Evolutionary conservation across 1,140 invertebrate genomes (phyloP).

Genomic region (Drosophila suzukii): DNA sequence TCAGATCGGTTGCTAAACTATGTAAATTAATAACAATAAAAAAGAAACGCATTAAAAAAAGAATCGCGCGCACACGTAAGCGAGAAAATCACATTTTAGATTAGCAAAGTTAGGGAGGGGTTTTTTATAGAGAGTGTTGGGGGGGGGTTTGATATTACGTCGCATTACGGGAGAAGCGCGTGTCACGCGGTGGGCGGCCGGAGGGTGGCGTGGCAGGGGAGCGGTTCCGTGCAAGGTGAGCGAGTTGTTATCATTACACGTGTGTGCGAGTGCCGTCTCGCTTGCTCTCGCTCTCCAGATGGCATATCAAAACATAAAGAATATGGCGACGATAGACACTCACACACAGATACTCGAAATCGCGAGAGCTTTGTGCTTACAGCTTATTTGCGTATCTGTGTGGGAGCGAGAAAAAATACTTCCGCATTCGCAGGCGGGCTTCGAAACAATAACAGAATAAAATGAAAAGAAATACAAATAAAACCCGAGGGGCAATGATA

Average conservation of each 20-base stretch:
- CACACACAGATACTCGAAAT: not conserved
- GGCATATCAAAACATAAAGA: conserved; percentile 69
- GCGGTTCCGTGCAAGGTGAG: conserved; percentile 69
- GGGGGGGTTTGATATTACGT: conserved; percentile 58
- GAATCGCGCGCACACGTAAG: conserved; percentile 9
- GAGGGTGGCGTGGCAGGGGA: conserved; percentile 1
- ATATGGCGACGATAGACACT: conserved; percentile 71
- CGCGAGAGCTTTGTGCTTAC: conserved; percentile 41
- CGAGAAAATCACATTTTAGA: conserved; percentile 41
- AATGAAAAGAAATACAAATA: conserved; percentile 17
- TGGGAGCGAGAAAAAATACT: conserved; percentile 64
- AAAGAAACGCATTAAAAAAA: conserved; percentile 57
- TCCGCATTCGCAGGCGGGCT: conserved; percentile 66
- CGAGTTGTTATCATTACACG: conserved; percentile 78
- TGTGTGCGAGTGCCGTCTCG: conserved; percentile 15
- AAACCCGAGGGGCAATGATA: conserved; percentile 50
- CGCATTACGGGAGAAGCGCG: conserved; percentile 74
- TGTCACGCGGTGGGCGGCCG: conserved; percentile 39
- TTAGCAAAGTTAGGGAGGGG: not conserved
- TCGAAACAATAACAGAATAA: conserved; percentile 61
- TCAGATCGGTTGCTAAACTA: conserved; percentile 28
- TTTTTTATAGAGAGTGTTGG: not conserved
- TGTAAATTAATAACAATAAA: conserved; percentile 71
- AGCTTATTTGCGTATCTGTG: conserved; percentile 67
- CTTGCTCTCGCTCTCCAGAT: conserved; percentile 12